These are phyloP conservation scores for Yponomeuta sedellus DNA, from an alignment of 2,888 invertebrate species.

Conservation along the genomic window DNA sequence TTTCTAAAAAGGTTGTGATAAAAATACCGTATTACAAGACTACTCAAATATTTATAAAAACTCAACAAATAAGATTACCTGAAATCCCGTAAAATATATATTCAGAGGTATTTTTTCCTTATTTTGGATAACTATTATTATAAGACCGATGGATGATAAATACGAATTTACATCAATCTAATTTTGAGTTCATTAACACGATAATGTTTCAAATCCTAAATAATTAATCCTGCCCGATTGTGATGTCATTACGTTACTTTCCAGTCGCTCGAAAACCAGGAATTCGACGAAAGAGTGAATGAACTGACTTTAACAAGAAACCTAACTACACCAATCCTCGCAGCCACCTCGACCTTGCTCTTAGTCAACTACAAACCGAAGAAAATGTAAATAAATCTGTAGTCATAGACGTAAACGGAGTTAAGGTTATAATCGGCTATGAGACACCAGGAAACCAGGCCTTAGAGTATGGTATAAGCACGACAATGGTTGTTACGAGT, in stretches of 20 bases:
- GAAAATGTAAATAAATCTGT: constrained; percentile 78
- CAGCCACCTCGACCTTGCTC: constrained; percentile 89
- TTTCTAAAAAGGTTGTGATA: no score
- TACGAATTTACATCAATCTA: no score
- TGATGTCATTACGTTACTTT: constrained; percentile 33
- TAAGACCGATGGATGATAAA: no score
- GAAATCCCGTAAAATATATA: no score
- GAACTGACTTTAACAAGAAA: constrained; percentile 85
- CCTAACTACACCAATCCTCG: constrained; percentile 83
- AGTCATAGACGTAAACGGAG: constrained; percentile 77
- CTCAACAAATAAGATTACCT: no score
- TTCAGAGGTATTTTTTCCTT: no score
- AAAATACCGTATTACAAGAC: no score
- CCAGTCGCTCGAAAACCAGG: constrained; percentile 94
- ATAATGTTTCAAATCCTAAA: neutral
- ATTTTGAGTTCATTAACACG: no score
- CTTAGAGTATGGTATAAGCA: no score
- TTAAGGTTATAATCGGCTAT: constrained; percentile 68
- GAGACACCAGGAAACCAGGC: constrained; percentile 89
- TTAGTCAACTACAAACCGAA: constrained; percentile 69
- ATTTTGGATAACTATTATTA: no score
- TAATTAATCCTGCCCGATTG: neutral
- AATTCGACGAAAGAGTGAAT: constrained; percentile 87
- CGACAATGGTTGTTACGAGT: no score
- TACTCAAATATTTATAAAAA: no score